Percentiles rank a stretch among this genome's conserved stretches.
Evolutionary conservation across 2,888 invertebrate species (phyloP).

Genomic region (Prenolepis imparis): DNA sequence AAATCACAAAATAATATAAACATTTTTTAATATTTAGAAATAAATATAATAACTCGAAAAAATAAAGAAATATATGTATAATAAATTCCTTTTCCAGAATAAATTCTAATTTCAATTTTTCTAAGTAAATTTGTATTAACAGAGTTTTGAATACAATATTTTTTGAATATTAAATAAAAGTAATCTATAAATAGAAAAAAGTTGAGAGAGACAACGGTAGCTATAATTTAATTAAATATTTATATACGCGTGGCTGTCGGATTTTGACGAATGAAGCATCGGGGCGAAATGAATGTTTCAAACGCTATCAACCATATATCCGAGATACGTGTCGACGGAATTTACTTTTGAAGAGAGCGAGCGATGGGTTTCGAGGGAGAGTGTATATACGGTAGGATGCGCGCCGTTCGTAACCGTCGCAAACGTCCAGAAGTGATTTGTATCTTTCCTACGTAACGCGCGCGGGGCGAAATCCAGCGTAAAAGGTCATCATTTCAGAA

Average conservation of each 20-base stretch:
- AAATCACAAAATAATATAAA: neutral
- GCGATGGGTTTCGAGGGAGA: constrained; percentile 11
- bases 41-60: neutral
- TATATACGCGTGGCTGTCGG: neutral
- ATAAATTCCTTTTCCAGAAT: neutral
- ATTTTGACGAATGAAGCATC: neutral
- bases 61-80: neutral
- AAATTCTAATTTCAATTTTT: no score
- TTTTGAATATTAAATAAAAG: neutral
- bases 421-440: constrained; percentile 60
- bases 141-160: neutral
- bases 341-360: constrained; percentile 42
- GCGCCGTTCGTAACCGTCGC: constrained; percentile 58
- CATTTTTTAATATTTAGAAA: neutral
- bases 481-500: constrained; percentile 45
- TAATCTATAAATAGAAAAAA: neutral
- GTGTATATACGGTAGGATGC: constrained; percentile 33
- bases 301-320: neutral
- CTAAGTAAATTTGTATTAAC: neutral
- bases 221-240: constrained; percentile 6
- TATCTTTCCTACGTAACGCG: constrained; percentile 53
- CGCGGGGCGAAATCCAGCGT: constrained; percentile 29
- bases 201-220: neutral
- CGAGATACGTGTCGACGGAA: constrained; percentile 41
- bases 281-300: constrained; percentile 6